Conservation (phyloP, 2,797 vertebrate species). For the Pseudomugil tenellus region DNA sequence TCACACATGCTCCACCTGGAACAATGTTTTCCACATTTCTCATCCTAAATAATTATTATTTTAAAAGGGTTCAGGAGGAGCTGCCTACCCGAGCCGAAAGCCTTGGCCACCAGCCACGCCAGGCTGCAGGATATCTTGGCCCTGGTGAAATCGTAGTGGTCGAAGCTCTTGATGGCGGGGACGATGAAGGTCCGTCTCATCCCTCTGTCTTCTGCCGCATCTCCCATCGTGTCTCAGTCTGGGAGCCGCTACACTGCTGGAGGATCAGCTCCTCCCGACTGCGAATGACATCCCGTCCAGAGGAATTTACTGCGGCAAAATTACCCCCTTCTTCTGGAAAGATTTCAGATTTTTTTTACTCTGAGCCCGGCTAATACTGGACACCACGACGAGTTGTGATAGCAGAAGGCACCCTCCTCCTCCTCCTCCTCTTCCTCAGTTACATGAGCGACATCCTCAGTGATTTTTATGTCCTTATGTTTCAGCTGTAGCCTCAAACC, state of each 20-base stretch:
- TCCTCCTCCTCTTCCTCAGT: neutral
- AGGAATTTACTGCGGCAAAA: conserved; percentile 79
- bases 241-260: conserved; percentile 47
- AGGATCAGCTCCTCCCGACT: conserved; percentile 62
- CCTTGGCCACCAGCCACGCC: conserved; percentile 98
- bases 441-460: conserved; percentile 51
- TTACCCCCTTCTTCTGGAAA: conserved; percentile 29
- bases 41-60: neutral
- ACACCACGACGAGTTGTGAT: conserved; percentile 30
- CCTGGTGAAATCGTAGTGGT: conserved; percentile 95
- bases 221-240: conserved; percentile 84
- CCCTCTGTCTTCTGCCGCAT: conserved; percentile 85
- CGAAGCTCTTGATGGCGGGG: conserved; percentile 93
- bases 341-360: conserved; percentile 29
- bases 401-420: conserved; percentile 7
- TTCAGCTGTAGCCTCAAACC: conserved; percentile 9
- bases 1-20: conserved; percentile 7
- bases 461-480: conserved; percentile 23
- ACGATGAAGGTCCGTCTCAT: conserved; percentile 92
- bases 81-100: conserved; percentile 95
- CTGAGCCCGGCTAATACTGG: conserved; percentile 39
- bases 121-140: conserved; percentile 95
- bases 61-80: conserved; percentile 27
- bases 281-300: conserved; percentile 73
- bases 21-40: conserved; percentile 13